Conservation (phyloP, 2,888 invertebrate species). For the Thysanoteuthis rhombus region DNA sequence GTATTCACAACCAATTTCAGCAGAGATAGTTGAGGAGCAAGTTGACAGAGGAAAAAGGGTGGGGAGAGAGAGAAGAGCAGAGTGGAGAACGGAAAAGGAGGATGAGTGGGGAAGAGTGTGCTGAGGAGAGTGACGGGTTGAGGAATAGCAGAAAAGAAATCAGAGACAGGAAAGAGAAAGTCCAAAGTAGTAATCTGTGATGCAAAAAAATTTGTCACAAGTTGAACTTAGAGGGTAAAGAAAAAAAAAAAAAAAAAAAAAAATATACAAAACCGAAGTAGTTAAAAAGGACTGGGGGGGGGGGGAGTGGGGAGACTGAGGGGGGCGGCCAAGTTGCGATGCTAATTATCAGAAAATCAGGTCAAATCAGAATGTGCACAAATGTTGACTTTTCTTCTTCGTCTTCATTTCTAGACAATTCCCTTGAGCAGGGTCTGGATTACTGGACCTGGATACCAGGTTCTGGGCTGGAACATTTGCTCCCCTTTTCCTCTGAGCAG, state of each 20-base stretch:
- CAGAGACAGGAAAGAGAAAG: background rate
- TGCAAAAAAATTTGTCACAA: too few species aligned
- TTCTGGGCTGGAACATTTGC: background rate
- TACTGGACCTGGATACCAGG: constrained; percentile 25
- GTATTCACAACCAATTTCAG: background rate
- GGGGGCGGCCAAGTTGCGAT: too few species aligned
- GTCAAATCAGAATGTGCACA: background rate
- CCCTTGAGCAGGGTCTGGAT: background rate
- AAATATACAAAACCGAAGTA: background rate
- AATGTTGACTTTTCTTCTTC: background rate
- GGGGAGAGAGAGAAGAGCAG: too few species aligned
- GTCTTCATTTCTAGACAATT: background rate
- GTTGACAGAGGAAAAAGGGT: too few species aligned
- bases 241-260: background rate
- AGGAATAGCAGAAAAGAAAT: background rate
- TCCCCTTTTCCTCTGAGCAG: background rate
- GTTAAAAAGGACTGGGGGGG: background rate
- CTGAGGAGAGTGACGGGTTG: background rate
- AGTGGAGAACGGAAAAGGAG: too few species aligned
- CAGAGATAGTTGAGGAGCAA: background rate
- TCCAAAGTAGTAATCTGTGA: background rate
- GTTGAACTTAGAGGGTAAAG: too few species aligned
- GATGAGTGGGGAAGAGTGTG: too few species aligned
- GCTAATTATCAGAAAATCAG: background rate
- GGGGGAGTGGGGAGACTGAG: background rate